Base-by-base conservation (phyloP, 2,113 vertebrate genomes). In the Colius striatus region DNA sequence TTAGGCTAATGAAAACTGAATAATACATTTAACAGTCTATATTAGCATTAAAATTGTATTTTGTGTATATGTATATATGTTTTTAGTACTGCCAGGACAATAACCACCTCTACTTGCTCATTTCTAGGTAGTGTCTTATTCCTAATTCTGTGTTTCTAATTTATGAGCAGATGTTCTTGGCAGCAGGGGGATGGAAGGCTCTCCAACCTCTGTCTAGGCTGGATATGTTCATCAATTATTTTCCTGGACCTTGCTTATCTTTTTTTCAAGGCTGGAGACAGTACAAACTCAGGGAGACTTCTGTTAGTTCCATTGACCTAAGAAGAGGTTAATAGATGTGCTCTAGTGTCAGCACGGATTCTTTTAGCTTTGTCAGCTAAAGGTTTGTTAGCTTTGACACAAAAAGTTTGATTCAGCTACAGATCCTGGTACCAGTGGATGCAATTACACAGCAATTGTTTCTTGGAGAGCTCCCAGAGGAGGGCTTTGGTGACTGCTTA, bases 351-450 rank as follows among this genome's bases (percentile, higher is more conserved):
- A 92, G 78, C 77, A 53, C 1, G 2, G 81, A 57, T 72, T 75
- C 62, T 67, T 91, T 68, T 50, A 82, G 51, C 29, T 72, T 43
- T 91, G 61, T 82, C 84, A 92, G 73, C 53, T 72, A 47, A n/a
- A n/a, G n/a, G n/a, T n/a, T n/a, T n/a, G n/a, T n/a, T n/a, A n/a
- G n/a, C n/a, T n/a, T n/a, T n/a, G n/a, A 65, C 25, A 62, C 6
- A 54, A 73, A n/a, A 84, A 29, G 22, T 71, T 75, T 22, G 66
- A 76, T 75, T 65, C 36, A 87, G 89, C 71, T 82, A 53, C 41
- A 85, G 50, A 72, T 77, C 72, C 87, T 79, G 83, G 75, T 90
- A 94, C 77, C 80, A 71, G 76, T 26, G 70, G 72, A 79, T 68
- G 47, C 38, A 75, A 26, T 84, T 15, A 1, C 87, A 82, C 30